A percentile compares a stretch with the other conserved stretches of the same genome.
These are phyloP conservation scores for Mustela lutreola DNA, from an alignment of 2,113 vertebrate species.

Conservation along the genomic window DNA sequence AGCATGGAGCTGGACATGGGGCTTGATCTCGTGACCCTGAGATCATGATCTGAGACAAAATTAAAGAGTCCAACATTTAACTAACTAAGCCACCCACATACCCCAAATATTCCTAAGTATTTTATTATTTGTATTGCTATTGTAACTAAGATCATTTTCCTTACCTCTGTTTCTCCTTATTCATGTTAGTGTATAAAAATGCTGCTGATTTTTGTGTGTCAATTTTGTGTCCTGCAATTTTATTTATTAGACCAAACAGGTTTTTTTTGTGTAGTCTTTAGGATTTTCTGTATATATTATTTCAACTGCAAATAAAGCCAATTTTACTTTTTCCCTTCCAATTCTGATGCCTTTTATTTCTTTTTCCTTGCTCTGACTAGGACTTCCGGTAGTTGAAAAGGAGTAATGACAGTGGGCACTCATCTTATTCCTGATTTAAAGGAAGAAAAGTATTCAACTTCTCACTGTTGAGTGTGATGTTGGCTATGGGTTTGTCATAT, in stretches of 20 bases:
- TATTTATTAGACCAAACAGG: neutral
- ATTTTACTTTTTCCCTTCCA: neutral
- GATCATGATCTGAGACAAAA: neutral
- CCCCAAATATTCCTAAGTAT: neutral
- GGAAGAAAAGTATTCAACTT: neutral
- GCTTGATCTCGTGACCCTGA: neutral
- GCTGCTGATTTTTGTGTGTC: neutral
- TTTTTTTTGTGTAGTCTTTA: neutral
- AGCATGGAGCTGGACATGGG: too few species aligned
- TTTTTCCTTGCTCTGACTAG: neutral
- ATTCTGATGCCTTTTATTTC: neutral
- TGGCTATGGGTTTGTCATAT: neutral
- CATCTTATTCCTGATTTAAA: neutral
- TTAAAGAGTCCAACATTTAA: neutral
- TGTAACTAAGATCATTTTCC: neutral
- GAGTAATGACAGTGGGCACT: neutral
- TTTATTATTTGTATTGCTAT: neutral
- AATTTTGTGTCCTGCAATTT: neutral
- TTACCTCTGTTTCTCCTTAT: neutral
- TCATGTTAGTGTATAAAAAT: neutral
- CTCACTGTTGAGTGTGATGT: neutral
- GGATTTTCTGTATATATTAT: neutral
- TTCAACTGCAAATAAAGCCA: neutral
- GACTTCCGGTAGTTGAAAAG: neutral
- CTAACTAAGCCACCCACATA: neutral